Evolutionary conservation across 1,140 invertebrate genomes (phyloP).

Genomic region (Maconellicoccus hirsutus): DNA sequence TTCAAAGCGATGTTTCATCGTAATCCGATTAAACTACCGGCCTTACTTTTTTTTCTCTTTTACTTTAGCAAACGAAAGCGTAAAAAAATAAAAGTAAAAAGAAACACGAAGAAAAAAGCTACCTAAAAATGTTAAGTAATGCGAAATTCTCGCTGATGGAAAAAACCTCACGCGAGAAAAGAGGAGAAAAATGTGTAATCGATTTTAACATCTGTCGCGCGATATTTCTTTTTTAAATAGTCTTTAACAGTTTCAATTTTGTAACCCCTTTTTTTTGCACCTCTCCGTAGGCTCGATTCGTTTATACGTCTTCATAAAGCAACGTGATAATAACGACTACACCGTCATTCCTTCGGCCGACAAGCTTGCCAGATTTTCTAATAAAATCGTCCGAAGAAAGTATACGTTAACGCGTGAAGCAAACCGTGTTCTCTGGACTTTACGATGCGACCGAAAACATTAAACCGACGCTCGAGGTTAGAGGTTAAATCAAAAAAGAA

Average conservation of each 20-base stretch:
- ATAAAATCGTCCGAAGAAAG: neutral
- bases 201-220: slow-evolving; percentile 7
- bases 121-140: too few species aligned
- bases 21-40: too few species aligned
- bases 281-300: neutral
- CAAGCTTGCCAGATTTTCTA: slow-evolving; percentile 1
- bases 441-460: slow-evolving; percentile 6
- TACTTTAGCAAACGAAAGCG: too few species aligned
- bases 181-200: neutral
- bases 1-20: too few species aligned
- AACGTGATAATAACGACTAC: slow-evolving; percentile 1
- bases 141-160: neutral
- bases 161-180: neutral
- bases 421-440: neutral
- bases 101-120: too few species aligned
- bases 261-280: neutral
- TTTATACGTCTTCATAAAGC: slow-evolving; percentile 2
- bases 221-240: slow-evolving; percentile 10
- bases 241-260: slow-evolving; percentile 6
- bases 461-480: neutral
- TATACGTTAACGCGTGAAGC: neutral
- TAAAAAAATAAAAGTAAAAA: too few species aligned
- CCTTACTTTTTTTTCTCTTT: too few species aligned
- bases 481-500: neutral
- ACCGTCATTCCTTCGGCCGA: neutral